phyloP scores from a whole-genome alignment of 2,113 vertebrate species.

The Helogale parvula region DNA sequence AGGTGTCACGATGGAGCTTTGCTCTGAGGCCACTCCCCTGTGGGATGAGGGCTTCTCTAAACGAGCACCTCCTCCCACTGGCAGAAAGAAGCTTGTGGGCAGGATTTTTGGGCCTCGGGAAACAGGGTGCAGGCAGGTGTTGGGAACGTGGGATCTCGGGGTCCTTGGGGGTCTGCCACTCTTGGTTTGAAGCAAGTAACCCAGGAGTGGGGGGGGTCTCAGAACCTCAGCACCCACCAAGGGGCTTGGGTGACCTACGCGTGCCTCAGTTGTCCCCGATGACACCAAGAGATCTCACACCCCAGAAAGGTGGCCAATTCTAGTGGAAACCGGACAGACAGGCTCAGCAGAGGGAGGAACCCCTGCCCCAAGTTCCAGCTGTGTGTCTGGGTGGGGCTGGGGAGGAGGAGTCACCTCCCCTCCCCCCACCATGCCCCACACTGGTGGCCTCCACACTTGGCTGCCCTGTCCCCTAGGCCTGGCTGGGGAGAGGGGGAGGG shows the following conservation, averaged over 20 bases:
- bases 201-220: not conserved
- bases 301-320: conserved; percentile 28
- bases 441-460: not conserved
- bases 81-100: not conserved
- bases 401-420: not conserved
- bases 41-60: not conserved
- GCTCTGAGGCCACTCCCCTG: not conserved
- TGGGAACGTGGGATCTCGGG: not conserved
- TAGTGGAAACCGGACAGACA: conserved; percentile 62
- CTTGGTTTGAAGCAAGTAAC: not conserved
- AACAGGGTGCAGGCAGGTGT: not conserved
- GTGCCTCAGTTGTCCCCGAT: not conserved
- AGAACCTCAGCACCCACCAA: not conserved
- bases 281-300: not conserved
- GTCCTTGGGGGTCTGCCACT: not conserved
- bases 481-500: not conserved
- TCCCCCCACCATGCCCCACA: fast-evolving
- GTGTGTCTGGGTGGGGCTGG: not conserved
- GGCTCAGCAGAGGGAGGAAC: conserved; percentile 34
- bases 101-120: not conserved
- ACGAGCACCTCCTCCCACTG: not conserved
- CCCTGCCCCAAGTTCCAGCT: not conserved
- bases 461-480: not conserved
- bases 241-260: not conserved
- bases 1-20: not conserved